Base-by-base conservation (phyloP, 1,140 invertebrate species). In the Zaprionus camerounensis region DNA sequence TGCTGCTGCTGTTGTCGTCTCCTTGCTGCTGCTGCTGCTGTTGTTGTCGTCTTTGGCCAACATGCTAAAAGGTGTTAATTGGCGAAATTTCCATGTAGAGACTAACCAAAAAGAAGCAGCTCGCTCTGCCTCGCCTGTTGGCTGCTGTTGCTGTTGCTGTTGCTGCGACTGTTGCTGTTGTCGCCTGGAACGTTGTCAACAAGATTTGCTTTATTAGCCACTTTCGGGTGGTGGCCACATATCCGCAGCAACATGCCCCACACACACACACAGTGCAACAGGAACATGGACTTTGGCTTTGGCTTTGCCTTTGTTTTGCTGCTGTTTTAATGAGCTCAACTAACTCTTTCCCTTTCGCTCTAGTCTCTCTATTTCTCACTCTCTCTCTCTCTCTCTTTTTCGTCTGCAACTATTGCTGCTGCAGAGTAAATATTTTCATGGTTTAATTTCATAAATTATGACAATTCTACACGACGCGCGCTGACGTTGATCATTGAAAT, bases 41-140 rank as follows among this genome's bases (percentile, higher is more conserved):
- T 55, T 80, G 79, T 80, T 76, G 83, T 81, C 79, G 84, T 84
- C 78, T 88, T 88, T 88, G 84, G 70, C 49, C 74, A 92, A 92
- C 91, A 92, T 88, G 91, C 87, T 91, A 91, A 85, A 91, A 92
- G 91, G 91, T 92, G 91, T 92, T 92, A 92, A 92, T 92, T 92
- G 91, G 91, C 91, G 91, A 92, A 92, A 92, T 92, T 92, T 92
- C 82, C 91, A 91, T 92, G 91, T 92, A 80, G 80, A 80, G 86
- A 70, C 78, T 77, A 86, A 80, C 78, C 81, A 79, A 91, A 90
- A 86, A 62, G 20, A 63, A 67, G 69, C 28, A 57, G 58, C 28
- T 62, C 34, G 66, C 59, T 44, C 62, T 59, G 70, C 51, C 20
- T 20, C 71, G 56, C 62, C 61, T n/a, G n/a, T 58, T 44, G 58